Conservation (phyloP, 2,888 invertebrate species). For the Torymus texanus region DNA sequence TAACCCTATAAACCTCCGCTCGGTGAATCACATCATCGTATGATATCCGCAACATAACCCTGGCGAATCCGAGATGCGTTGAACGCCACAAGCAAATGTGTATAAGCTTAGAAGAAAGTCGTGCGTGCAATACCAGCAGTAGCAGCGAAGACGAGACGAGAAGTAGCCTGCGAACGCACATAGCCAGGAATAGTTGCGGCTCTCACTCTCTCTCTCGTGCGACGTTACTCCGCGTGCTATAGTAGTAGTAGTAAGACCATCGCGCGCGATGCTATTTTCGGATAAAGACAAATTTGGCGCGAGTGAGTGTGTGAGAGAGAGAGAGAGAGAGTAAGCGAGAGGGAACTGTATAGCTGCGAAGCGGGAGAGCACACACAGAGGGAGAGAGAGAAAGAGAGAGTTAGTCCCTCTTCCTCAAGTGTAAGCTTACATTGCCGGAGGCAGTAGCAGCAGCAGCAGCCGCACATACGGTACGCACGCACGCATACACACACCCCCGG, state of each 20-base stretch:
- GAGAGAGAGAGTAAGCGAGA: no score
- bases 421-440: constrained; percentile 72
- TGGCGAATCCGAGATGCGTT: background rate
- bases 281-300: constrained; percentile 90
- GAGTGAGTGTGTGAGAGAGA: constrained; percentile 56
- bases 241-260: constrained; percentile 56
- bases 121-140: background rate
- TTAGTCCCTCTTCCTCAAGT: constrained; percentile 63
- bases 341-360: no score
- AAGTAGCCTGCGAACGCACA: no score
- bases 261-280: constrained; percentile 77
- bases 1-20: no score
- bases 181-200: constrained; percentile 73
- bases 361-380: no score
- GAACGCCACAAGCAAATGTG: constrained; percentile 39
- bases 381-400: no score
- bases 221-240: constrained; percentile 19
- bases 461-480: background rate
- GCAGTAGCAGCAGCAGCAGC: no score
- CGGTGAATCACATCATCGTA: no score
- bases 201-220: no score
- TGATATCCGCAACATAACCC: no score
- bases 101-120: constrained; percentile 44
- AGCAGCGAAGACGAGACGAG: no score
- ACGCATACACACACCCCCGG: constrained; percentile 35